Base-by-base conservation (phyloP, 2,888 invertebrate genomes). In the Patella caerulea region DNA sequence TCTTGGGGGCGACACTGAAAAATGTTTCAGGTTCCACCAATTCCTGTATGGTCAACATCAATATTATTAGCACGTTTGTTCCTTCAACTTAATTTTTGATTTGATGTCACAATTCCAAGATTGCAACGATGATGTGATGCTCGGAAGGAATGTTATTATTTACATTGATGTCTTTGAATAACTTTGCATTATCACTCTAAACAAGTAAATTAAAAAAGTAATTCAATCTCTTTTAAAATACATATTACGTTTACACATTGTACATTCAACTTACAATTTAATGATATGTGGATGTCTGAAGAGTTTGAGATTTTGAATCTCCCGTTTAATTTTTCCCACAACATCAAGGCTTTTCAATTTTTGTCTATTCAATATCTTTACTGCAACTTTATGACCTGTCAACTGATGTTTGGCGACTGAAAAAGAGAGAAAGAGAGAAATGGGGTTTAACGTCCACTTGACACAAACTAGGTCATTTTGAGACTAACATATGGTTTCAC, bases 221-320 rank as follows among this genome's bases (percentile, higher is more conserved):
- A 45, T 45, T 45, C 9, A 1, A 1, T 19, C 71, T 34, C n/a
- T 54, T 71, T 34, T 34, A 59, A 74, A 74, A 17, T 34, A 69
- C 19, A 19, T 45, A 17, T 73, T 14, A 45, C 9, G 15, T 17
- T n/a, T 15, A 17, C 17, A 71, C 24, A 29, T 71, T 17, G 34
- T 4, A 34, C 19, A 77, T 54, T 52, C 45, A 56, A 88, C 90
- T 93, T 97, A 99, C 93, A 99, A 92, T 93, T 99, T 98, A 83
- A 99, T 99, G 86, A 99, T 99, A 92, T 99, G 99, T 5, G 99
- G 99, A 94, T 99, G 99, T 84, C 99, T 94, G 90, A 99, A 99
- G n/a, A 99, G 94, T 91, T 99, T 99, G 56, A 99, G 94, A 93
- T 99, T 99, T 92, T 99, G 99, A 89, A 99, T 99, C 93, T 99